Evolutionary conservation across 2,797 vertebrate genomes (phyloP), one percentile per base, ranked within the genome.

Genomic region (Sebastes hopkinsi): DNA sequence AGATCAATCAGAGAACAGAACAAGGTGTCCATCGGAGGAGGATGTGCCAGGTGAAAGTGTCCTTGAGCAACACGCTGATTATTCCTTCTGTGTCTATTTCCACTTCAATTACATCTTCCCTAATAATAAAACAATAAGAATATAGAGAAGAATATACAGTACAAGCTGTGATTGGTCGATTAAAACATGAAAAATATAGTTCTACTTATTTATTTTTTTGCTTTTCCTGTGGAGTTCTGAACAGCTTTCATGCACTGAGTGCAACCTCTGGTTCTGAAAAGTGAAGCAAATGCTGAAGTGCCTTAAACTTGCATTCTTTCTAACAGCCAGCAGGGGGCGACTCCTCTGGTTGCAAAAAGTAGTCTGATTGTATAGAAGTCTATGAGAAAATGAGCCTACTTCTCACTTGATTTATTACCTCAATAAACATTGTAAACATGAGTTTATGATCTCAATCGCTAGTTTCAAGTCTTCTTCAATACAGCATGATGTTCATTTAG

Each of bases 1-100:
- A 38, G 74, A 73, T 50, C 34, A 29, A 9, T 73, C 23, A 56
- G 64, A 50, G 64, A 71, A 36, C n/a, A 76, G 77, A 50, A 64
- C 23, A 23, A 60, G 20, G 65, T 29, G 56, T 66, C 42, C 67
- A 25, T 75, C 20, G 4, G 55, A 27, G 27, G 69, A 67, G 34
- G 4, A 27, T 29, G 29, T 32, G 7, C 29, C 29, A 42, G 56
- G 73, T 65, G 58, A 64, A 55, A 23, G n/a, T 22, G 46, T 66
- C 65, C 59, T 64, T 65, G n/a, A 72, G 73, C 8, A 72, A 59
- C 23, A 52, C 46, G 29, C 16, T 23, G n/a, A 58, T 75, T 6
- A 59, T 74, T 54, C 4, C 30, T 22, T 42, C 46, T 50, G 14
- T 18, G n/a, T 32, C 22, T 38, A 32, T 30, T 60, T 74, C 34